Base-by-base conservation (phyloP, 2,888 invertebrate species). In the Pseudococcus longispinus region DNA sequence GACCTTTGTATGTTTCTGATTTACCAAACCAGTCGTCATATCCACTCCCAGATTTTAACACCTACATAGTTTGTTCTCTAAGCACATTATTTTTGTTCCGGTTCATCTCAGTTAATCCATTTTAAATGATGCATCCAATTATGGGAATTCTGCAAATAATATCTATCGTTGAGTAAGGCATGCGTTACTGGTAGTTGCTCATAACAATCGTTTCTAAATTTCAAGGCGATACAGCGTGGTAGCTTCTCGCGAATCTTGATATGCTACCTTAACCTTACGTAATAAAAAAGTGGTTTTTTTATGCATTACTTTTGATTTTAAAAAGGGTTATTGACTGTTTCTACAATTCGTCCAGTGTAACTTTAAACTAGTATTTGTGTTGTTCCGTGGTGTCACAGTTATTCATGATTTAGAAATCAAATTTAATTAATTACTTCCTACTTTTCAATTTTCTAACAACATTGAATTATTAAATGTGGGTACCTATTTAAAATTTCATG, bases 51-150 rank as follows among this genome's bases (percentile, higher is more conserved):
- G 26, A 55, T 83, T 83, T 84, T 51, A 60, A 84, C 84, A 84
- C 84, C 84, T 60, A 84, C 84, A 20, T 9, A 32, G 15, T 84
- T 84, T 32, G 37, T 84, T 32, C 55, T 18, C 84, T 23, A 60
- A 51, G 46, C n/a, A 51, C 60, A 60, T 9, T 51, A 55, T 84
- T 84, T 84, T 84, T 60, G 51, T 84, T 84, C 55, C 84, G 84
- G 84, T 84, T 84, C 84, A 55, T 84, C 84, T 84, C 32, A 32
- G 32, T 32, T 84, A 84, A 55, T 60, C 44, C 55, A 84, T 84
- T 55, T 84, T 60, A 84, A 84, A 84, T 60, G 84, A 84, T 84
- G 84, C 51, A 60, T 55, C 84, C 84, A 84, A 84, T 51, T 84
- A 84, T 60, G 84, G 84, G 83, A 77, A 77, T 77, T 77, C 77